Conservation (phyloP, 2,797 vertebrate species). For the Poecilia picta region DNA sequence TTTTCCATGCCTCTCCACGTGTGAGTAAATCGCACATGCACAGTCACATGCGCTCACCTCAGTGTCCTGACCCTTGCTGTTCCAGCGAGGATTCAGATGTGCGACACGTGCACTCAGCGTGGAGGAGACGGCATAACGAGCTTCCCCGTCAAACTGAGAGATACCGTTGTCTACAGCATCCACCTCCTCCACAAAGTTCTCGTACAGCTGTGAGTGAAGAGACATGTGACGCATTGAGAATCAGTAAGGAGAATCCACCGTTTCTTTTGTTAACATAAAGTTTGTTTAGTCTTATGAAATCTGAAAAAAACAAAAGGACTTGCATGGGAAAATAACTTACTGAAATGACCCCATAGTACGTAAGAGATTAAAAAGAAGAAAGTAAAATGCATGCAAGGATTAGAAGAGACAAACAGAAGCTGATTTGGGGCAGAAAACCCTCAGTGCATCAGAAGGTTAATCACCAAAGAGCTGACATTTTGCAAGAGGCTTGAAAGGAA, state of each 20-base stretch:
- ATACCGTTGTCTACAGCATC: slow-evolving; percentile 96
- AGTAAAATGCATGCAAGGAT: slow-evolving; percentile 1
- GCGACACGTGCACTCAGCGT: slow-evolving; percentile 88
- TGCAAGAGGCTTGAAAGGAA: slow-evolving; percentile 34
- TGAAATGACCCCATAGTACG: not conserved
- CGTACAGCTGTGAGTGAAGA: slow-evolving; percentile 85
- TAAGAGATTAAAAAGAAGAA: slow-evolving; percentile 1
- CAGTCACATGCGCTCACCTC: slow-evolving; percentile 78
- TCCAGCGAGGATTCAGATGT: slow-evolving; percentile 93
- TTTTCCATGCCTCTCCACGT: not conserved
- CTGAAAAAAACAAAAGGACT: not conserved
- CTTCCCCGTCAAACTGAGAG: slow-evolving; percentile 86
- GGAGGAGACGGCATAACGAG: slow-evolving; percentile 85
- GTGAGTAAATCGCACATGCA: not conserved
- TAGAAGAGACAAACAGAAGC: not conserved
- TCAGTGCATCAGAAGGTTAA: slow-evolving; percentile 31
- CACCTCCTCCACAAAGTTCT: slow-evolving; percentile 94
- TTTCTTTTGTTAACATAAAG: slow-evolving; percentile 3
- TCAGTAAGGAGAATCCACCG: not conserved
- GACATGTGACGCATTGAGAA: slow-evolving; percentile 4
- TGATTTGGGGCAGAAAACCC: slow-evolving; percentile 15
- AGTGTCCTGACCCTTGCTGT: slow-evolving; percentile 88
- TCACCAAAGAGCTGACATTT: slow-evolving; percentile 52
- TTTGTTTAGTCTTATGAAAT: not conserved
- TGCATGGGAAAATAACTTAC: not conserved